Base-by-base conservation (phyloP, 1,140 invertebrate genomes). In the Lordiphosa collinella region DNA sequence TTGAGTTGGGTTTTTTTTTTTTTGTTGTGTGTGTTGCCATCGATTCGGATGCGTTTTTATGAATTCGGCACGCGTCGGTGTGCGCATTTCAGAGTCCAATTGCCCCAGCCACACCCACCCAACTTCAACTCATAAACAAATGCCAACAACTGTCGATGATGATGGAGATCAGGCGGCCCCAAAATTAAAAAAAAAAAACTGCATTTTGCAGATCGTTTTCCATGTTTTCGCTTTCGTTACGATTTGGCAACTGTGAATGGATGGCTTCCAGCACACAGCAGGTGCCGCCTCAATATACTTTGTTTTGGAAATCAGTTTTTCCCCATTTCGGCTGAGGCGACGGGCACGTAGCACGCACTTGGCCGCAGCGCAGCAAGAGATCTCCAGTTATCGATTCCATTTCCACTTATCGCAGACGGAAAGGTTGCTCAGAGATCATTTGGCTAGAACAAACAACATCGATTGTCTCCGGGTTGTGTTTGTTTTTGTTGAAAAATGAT, bases 41-140 rank as follows among this genome's bases (percentile, higher is more conserved):
- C 58, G 61, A 82, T 54, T 84, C 61, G 75, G 71, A 69, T 67
- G 60, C 70, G 76, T 71, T 82, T 84, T 82, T 84, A 82, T 82
- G 57, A 84, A 84, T 82, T 82, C 78, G 76, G 76, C 76, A 82
- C 76, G 76, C 76, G 76, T 82, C 78, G 67, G 72, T 62, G 76
- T 82, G 72, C 78, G 78, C 72, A 84, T 80, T 79, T 78, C 52
- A 74, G 46, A 40, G 56, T 47, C 40, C 31, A 29, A 31, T 43
- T 56, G 46, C 59, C 41, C 63, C 56, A 55, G 36, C 57, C 55
- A 55, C 65, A 47, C n/a, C 50, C 67, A 54, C 38, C 38, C 25
- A 12, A n/a, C 50, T 13, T 10, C 14, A 37, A 40, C 52, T 58
- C 74, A 63, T 79, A 64, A 68, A 79, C 74, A 64, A 61, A 37